Base-by-base conservation (phyloP, 2,888 invertebrate species). In the Chaitophorus viminalis region DNA sequence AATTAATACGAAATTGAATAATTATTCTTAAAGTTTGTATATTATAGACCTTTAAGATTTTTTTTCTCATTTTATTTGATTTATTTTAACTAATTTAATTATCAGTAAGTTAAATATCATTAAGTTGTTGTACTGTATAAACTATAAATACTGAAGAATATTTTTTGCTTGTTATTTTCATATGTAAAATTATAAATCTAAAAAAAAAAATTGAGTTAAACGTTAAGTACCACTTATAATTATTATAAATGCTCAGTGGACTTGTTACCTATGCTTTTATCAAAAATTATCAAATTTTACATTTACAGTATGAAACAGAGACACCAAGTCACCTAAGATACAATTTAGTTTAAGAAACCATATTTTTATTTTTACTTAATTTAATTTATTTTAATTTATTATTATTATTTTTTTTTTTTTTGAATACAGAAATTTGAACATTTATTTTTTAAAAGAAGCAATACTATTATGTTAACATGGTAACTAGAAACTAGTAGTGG, bases 111-210 rank as follows among this genome's bases (percentile, higher is more conserved):
- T 83, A n/a, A n/a, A n/a, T n/a, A n/a, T n/a, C n/a, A n/a, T n/a
- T n/a, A 65, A 75, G 14, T 83, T 60, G 6, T 74, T 83, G 39
- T 39, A 83, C 39, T 83, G 29, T 83, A 39, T 21, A 29, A 60
- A 83, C 39, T 83, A 39, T 14, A 29, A 60, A 83, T 60, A 25
- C 25, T 9, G 6, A 70, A 25, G 14, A 84, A 46, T 68, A 76
- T 75, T 83, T 82, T 74, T 83, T 60, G 33, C 52, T 74, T 36
- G 33, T n/a, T 83, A 75, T 74, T 83, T 76, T 65, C 46, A 46
- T 68, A 31, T 54, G n/a, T 36, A 74, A 36, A 36, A 72, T 52
- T 33, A 46, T 72, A n/a, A 82, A 77, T 60, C n/a, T n/a, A n/a
- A n/a, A 25, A 70, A 82, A 21, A 1, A 52, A 82, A 52, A 72